Evolutionary conservation across 2,113 vertebrate genomes (phyloP).

Genomic region (Sakesphorus luctuosus): DNA sequence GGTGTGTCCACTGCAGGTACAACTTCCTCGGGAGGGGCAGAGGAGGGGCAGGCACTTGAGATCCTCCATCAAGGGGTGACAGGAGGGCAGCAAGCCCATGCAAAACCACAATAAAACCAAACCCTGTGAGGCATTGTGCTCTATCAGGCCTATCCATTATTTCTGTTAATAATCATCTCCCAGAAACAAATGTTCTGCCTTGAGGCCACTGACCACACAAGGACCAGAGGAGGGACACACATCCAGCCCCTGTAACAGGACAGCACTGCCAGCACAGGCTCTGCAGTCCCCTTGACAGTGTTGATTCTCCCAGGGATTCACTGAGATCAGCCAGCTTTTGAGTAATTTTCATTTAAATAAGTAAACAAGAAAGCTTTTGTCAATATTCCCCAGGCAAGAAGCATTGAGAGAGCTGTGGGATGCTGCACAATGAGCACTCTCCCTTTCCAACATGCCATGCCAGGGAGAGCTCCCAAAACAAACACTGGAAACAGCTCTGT

Average conservation of each 20-base stretch:
- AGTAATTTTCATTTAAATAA: slow-evolving; percentile 13
- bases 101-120: not conserved
- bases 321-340: not conserved
- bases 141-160: not conserved
- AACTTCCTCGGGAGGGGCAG: not conserved
- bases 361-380: slow-evolving; percentile 26
- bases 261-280: not conserved
- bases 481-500: not conserved
- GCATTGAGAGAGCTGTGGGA: not conserved
- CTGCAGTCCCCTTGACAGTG: not conserved
- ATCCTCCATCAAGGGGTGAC: not conserved
- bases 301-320: not conserved
- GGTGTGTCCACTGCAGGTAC: not conserved
- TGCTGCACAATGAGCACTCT: not conserved
- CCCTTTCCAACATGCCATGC: not conserved
- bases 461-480: slow-evolving; percentile 17
- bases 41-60: not conserved
- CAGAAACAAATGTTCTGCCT: not conserved
- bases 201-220: not conserved
- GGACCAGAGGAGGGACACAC: not conserved
- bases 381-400: slow-evolving; percentile 26
- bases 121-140: not conserved
- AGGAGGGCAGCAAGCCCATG: not conserved
- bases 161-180: not conserved
- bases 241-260: not conserved